Evolutionary conservation across 2,888 invertebrate species (phyloP).

Genomic region (Eubasilissa splendida): DNA sequence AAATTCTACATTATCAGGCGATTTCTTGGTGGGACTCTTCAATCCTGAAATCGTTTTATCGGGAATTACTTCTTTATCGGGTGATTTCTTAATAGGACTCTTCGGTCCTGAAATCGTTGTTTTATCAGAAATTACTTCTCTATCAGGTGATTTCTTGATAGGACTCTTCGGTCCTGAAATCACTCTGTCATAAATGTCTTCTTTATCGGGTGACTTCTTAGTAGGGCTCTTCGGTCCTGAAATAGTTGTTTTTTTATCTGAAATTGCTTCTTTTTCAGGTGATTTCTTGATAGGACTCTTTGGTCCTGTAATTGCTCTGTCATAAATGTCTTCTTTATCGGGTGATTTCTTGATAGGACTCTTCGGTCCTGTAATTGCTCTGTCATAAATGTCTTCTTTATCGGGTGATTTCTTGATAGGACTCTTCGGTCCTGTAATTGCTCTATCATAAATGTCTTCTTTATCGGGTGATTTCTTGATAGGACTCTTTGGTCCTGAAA

Average conservation of each 20-base stretch:
- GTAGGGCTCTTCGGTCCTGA: conserved; percentile 80
- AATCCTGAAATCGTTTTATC: conserved; percentile 91
- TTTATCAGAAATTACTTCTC: conserved; percentile 89
- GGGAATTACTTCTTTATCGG: conserved; percentile 62
- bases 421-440: conserved; percentile 77
- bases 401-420: conserved; percentile 75
- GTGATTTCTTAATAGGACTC: conserved; percentile 64
- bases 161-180: conserved; percentile 90
- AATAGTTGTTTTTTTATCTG: conserved; percentile 80
- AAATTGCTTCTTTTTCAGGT: conserved; percentile 83
- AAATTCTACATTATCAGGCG: conserved; percentile 47
- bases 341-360: conserved; percentile 75
- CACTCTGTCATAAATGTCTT: conserved; percentile 74
- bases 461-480: conserved; percentile 78
- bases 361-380: conserved; percentile 77
- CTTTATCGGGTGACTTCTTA: conserved; percentile 79
- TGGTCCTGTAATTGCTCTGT: conserved; percentile 79
- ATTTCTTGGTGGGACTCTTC: conserved; percentile 69
- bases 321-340: conserved; percentile 82
- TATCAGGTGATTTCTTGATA: conserved; percentile 87
- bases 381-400: conserved; percentile 82
- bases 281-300: conserved; percentile 76
- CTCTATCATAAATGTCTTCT: conserved; percentile 80
- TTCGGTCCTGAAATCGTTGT: conserved; percentile 89
- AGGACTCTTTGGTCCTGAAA: conserved; percentile 78